phyloP scores from a whole-genome alignment of 2,888 invertebrate species.

The Luperina nickerlii region DNA sequence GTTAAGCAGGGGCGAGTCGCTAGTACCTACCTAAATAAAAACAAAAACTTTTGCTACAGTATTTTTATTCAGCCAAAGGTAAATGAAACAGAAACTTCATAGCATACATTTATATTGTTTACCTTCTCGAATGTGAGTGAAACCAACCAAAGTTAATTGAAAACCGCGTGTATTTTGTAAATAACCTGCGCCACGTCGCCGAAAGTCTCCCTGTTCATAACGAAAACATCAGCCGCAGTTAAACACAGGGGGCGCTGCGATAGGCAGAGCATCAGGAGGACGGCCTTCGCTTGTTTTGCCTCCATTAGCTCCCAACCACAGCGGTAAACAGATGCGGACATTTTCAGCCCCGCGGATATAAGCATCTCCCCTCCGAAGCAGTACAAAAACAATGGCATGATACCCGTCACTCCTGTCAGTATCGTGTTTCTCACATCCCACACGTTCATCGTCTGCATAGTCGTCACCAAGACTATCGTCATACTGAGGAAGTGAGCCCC shows the following conservation, averaged over 20 bases:
- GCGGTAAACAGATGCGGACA: constrained; percentile 73
- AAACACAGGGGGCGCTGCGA: constrained; percentile 74
- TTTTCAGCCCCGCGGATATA: constrained; percentile 72
- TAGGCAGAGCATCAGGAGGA: constrained; percentile 73
- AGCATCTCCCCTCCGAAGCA: constrained; percentile 81
- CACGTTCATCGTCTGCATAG: constrained; percentile 77
- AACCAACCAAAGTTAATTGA: constrained; percentile 70
- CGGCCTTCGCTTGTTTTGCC: constrained; percentile 71
- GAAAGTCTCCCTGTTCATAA: constrained; percentile 80
- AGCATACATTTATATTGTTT: constrained; percentile 26
- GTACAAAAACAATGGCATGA: constrained; percentile 78
- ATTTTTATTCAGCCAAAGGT: constrained; percentile 13
- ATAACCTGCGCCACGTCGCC: constrained; percentile 77
- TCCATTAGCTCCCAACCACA: constrained; percentile 80
- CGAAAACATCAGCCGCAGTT: constrained; percentile 77
- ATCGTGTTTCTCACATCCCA: constrained; percentile 79
- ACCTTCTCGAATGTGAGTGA: constrained; percentile 9
- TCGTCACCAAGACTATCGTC: constrained; percentile 78
- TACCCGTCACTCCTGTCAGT: constrained; percentile 75
- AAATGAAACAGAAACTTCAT: constrained; percentile 22
- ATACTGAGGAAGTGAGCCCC: constrained; percentile 80
- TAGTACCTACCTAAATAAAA: background rate
- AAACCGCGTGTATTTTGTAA: constrained; percentile 81
- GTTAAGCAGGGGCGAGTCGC: background rate
- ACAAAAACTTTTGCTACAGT: background rate